phyloP scores from a whole-genome alignment of 2,113 vertebrate species.

The Triplophysa dalaica region DNA sequence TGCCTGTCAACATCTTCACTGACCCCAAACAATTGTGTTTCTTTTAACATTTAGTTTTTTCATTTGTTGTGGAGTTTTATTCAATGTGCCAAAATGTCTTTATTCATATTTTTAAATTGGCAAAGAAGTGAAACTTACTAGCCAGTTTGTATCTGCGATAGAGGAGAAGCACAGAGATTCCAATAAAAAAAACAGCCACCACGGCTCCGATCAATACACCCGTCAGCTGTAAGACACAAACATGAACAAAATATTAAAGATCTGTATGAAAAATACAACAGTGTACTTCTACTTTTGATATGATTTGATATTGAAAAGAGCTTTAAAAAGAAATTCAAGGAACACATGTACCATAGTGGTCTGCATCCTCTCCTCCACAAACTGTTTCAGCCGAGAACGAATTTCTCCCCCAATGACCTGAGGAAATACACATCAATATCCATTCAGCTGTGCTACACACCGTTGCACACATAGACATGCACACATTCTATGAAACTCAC shows the following conservation, averaged over 20 bases:
- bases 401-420: constrained; percentile 65
- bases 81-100: no score
- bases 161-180: constrained; percentile 77
- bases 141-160: constrained; percentile 77
- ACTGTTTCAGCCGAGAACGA: constrained; percentile 74
- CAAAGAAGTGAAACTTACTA: constrained; percentile 72
- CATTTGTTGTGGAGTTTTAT: no score
- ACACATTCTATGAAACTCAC: neutral
- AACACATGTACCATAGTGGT: constrained; percentile 82
- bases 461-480: neutral
- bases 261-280: neutral
- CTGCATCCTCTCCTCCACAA: constrained; percentile 84
- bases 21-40: no score
- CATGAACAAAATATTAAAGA: neutral
- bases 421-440: constrained; percentile 18
- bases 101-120: no score
- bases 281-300: neutral
- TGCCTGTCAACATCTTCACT: no score
- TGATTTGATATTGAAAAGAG: neutral
- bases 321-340: neutral
- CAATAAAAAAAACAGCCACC: constrained; percentile 74
- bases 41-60: no score
- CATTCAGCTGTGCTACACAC: neutral
- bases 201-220: constrained; percentile 84
- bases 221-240: constrained; percentile 74